Base-by-base conservation (phyloP, 1,140 invertebrate genomes). In the Zaprionus gabonicus region DNA sequence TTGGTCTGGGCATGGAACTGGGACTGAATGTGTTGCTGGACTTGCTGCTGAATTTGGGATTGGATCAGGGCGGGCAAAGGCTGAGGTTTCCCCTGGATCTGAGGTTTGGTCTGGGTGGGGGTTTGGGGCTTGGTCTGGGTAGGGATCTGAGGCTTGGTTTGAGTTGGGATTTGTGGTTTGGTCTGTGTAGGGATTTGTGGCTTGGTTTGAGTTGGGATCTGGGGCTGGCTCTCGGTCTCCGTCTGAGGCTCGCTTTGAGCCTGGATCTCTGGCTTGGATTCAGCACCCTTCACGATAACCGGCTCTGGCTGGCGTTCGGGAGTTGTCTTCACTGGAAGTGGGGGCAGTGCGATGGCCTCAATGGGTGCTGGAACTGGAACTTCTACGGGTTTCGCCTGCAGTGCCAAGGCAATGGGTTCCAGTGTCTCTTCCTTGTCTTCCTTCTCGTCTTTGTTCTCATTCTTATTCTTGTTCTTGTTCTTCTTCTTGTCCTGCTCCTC, bases 321-420 rank as follows among this genome's bases (percentile, higher is more conserved):
- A 0, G 20, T 25, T 17, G 44, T 46, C 53, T 86, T 86, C 9
- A 81, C 10, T 5, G 83, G 84, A 57, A 87, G 68, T 12, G 83
- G 84, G 0, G 83, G 84, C 20, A 87, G 3, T 12, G 77, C 83
- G 31, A 86, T 71, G n/a, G 51, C 41, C 9, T 86, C 82, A 20
- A 73, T 4, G 0, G 79, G 44, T 3, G 27, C 60, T 20, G 78
- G 23, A 12, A 66, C 44, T 31, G 76, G 53, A 25, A 44, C 53
- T 20, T 76, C 67, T 6, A 62, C 6, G 3, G 77, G 70, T 6
- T 71, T 41, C 0, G 10, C 41, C n/a, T 57, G 59, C 15, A 80
- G 17, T 15, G 46, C 17, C 46, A 71, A 5, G 7, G 12, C 25
- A 59, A 59, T 41, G 2, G 68, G 31, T 15, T 79, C 34, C 9